Base-by-base conservation (phyloP, 2,113 vertebrate species). In the Leucosticte australis region DNA sequence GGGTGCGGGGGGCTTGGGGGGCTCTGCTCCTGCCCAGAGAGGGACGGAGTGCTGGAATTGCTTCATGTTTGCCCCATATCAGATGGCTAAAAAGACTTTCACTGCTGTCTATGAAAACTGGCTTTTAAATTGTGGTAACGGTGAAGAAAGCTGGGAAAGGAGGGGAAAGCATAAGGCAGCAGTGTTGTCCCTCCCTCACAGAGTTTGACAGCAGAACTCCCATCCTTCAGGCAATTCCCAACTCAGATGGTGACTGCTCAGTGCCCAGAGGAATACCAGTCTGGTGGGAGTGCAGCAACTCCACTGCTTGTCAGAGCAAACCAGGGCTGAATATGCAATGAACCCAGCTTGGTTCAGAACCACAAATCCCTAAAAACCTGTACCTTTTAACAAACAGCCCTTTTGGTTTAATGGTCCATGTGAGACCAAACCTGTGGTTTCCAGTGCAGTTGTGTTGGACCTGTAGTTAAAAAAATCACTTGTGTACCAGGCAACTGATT, bases 401-500 rank as follows among this genome's bases (percentile, higher is more conserved):
- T 83, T 90, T 94, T 75, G 55, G 52, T 82, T 90, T 88, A 93
- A 95, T 52, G 75, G 88, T 69, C n/a, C 83, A 23, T 26, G 71
- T 10, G 90, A 77, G 95, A 90, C 76, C 7, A 69, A 73, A 64
- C 80, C 92, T 3, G 3, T 57, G 83, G 56, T 78, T 94, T 83
- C 68, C 88, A 68, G 60, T 53, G 65, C 64, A 27, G 49, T 82
- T 57, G n/a, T 71, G 71, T 89, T 73, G 90, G 95, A 81, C 88
- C 80, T 53, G n/a, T 60, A 87, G 93, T 90, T 95, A 62, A 92
- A 95, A 92, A 86, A 94, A 87, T 87, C 88, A 71, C 87, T 93
- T 16, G 5, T 90, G 76, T 90, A 81, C 56, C 10, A 90, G 83
- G 93, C 83, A 95, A 92, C 93, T 94, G 94, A 94, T 96, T 97